phyloP scores from a whole-genome alignment of 35 echinoderm and acorn worm genomes.

The Patiria miniata region DNA sequence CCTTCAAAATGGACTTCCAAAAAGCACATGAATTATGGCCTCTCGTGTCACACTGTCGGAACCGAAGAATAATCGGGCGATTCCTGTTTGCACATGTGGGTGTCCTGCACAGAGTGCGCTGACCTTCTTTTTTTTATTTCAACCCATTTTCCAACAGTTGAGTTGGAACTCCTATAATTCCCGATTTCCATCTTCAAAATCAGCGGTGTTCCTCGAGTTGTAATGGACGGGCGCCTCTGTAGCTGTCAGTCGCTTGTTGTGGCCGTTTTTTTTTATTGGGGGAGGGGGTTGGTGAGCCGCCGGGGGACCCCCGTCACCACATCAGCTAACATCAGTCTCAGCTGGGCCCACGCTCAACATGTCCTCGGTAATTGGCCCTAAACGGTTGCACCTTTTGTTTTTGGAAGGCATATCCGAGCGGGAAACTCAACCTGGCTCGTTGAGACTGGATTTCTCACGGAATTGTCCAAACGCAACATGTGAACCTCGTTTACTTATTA shows the following conservation, averaged over 20 bases:
- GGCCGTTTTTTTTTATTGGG: no score
- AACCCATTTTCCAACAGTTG: background rate
- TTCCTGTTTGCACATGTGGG: background rate
- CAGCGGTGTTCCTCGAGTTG: background rate
- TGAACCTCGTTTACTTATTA: background rate
- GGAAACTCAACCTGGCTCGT: background rate
- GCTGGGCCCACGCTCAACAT: background rate
- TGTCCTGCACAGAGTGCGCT: background rate
- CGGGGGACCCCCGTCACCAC: no score
- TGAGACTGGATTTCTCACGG: conserved; percentile 16
- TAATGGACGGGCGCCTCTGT: no score
- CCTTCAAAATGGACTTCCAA: no score
- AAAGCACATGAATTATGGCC: background rate
- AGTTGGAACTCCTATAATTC: background rate
- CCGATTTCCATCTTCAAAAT: background rate
- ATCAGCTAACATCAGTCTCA: no score
- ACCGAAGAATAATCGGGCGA: background rate
- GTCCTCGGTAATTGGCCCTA: conserved; percentile 5
- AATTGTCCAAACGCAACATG: background rate
- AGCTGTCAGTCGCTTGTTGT: no score
- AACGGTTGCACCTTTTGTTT: conserved; percentile 18
- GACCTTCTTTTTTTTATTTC: background rate
- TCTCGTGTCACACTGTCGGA: background rate
- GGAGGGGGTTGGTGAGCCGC: no score
- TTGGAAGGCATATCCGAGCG: background rate